Evolutionary conservation across 2,888 invertebrate species (phyloP).

Genomic region (Volucella zonaria): DNA sequence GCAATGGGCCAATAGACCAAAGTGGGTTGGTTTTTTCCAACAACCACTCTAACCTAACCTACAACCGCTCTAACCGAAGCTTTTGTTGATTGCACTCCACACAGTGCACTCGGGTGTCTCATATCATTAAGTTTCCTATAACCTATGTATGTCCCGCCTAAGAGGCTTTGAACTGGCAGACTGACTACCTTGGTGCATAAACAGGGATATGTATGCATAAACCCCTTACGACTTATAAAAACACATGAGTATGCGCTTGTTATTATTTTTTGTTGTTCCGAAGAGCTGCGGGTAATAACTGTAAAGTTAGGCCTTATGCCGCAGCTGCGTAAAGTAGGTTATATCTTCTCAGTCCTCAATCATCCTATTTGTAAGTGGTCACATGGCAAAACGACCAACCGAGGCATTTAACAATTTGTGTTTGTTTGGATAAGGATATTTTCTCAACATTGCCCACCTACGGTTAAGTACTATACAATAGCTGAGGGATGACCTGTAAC

Average conservation of each 20-base stretch:
- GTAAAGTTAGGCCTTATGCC: conserved; percentile 27
- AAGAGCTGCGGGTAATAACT: conserved; percentile 44
- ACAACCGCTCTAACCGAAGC: not conserved
- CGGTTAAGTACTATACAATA: conserved; percentile 36
- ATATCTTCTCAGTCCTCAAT: not conserved
- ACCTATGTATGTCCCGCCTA: not conserved
- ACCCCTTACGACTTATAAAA: too few species aligned
- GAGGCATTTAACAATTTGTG: conserved; percentile 3
- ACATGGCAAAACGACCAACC: conserved; percentile 52
- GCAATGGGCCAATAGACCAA: too few species aligned
- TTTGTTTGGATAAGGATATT: not conserved
- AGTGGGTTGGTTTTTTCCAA: too few species aligned
- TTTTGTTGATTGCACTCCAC: conserved; percentile 52
- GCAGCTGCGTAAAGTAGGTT: conserved; percentile 41
- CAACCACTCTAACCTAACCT: not conserved
- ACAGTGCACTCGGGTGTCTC: conserved; percentile 58
- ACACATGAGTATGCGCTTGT: conserved; percentile 10
- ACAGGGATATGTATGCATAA: conserved; percentile 12
- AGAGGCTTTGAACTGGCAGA: conserved; percentile 33
- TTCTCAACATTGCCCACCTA: conserved; percentile 14
- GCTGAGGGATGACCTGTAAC: not conserved
- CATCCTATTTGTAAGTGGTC: conserved; percentile 31
- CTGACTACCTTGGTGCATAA: conserved; percentile 62
- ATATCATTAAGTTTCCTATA: conserved; percentile 46
- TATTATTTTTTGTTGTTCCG: not conserved